Base-by-base conservation (phyloP, 2,113 vertebrate species). In the Ceyx melanurus region DNA sequence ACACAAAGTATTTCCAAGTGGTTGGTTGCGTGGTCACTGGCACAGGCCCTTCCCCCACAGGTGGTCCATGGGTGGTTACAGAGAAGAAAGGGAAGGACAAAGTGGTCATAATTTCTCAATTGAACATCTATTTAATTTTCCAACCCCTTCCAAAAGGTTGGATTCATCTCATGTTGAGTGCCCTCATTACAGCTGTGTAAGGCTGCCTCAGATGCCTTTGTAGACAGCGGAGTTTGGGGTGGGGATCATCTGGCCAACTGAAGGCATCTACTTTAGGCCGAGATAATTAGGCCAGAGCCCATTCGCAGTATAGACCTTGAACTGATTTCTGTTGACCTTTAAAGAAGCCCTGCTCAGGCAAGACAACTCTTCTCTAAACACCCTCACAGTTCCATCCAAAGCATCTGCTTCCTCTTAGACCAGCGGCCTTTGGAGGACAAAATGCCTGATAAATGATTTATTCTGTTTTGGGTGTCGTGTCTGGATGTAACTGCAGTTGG, bases 181-280 rank as follows among this genome's bases (percentile, higher is more conserved):
- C 9, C 10, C 8, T 51, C 7, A 3, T 4, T 16, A 29, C 21
- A 65, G 68, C 15, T 0, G 1, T 4, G 5, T 0, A 25, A 53
- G 42, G 8, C 6, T 29, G 3, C 9, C 68, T 21, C 62, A 20
- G 35, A 3, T 42, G 23, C 28, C 29, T 46, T 43, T 10, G 10
- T 3, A 14, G 71, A 3, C 7, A 40, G 8, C 21, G 54, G 50
- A 14, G 19, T 58, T 70, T 5, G 21, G 42, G 45, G 3, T 35
- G n/a, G 33, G 61, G 75, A 8, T 15, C 20, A 10, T 10, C 18
- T 18, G 17, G 28, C 35, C 29, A 12, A 0, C 60, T 11, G 50
- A 33, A 57, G 23, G 46, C 31, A 57, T 31, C 42, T 46, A 3
- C 56, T 62, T 15, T 1, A 33, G 73, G 57, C 70, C 33, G 50